Conservation (phyloP, 2,113 vertebrate genomes). For the Hoplias malabaricus region DNA sequence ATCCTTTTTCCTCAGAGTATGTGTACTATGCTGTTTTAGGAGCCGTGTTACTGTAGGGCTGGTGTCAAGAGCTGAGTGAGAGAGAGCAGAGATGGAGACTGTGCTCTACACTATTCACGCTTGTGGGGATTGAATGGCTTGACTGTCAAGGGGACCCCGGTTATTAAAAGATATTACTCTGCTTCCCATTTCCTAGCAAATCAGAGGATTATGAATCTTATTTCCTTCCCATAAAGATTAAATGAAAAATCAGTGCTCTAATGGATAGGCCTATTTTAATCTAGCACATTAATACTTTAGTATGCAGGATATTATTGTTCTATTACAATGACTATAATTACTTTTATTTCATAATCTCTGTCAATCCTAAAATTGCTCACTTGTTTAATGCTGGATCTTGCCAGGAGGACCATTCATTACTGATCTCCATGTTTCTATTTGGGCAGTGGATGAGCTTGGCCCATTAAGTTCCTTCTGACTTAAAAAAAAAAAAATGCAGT, state of each 20-base stretch:
- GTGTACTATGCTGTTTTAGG: neutral
- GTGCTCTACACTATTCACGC: conserved; percentile 5
- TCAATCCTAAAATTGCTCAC: conserved; percentile 77
- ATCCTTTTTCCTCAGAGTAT: neutral
- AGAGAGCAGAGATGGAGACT: neutral
- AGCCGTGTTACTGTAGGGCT: neutral
- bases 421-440: conserved; percentile 41
- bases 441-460: conserved; percentile 8
- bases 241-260: conserved; percentile 80
- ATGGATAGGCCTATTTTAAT: conserved; percentile 84
- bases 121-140: conserved; percentile 27
- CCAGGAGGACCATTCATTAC: conserved; percentile 65
- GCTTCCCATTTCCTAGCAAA: conserved; percentile 75
- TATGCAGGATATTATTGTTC: conserved; percentile 85
- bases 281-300: conserved; percentile 80
- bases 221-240: conserved; percentile 76
- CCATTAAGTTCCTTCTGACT: neutral
- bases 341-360: conserved; percentile 83
- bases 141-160: conserved; percentile 62
- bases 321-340: conserved; percentile 81
- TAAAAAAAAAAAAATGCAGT: too few species aligned
- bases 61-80: conserved; percentile 17
- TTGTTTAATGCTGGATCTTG: conserved; percentile 69
- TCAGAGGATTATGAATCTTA: conserved; percentile 77
- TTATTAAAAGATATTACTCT: conserved; percentile 73